phyloP scores from a whole-genome alignment of 1,140 invertebrate genomes.

The Diabrotica virgifera region DNA sequence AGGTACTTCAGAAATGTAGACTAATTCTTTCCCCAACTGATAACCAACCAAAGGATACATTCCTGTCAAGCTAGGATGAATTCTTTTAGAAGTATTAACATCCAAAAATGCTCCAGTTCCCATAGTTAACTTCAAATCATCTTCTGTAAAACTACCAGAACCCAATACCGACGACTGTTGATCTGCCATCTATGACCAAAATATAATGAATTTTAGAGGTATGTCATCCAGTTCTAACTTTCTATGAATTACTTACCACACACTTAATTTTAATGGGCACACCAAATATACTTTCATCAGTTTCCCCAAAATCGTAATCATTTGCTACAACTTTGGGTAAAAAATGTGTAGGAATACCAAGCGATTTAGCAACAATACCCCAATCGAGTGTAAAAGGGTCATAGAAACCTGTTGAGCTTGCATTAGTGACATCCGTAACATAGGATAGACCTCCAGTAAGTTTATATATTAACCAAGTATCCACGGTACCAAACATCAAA shows the following conservation, averaged over 20 bases:
- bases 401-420: conserved; percentile 87
- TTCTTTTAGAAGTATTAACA: conserved; percentile 75
- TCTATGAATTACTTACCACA: conserved; percentile 55
- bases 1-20: conserved; percentile 80
- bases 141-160: conserved; percentile 76
- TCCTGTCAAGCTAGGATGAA: conserved; percentile 74
- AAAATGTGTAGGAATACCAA: conserved; percentile 69
- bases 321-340: conserved; percentile 81
- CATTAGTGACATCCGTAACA: conserved; percentile 84
- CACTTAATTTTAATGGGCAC: conserved; percentile 71
- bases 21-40: conserved; percentile 68
- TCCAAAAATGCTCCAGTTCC: conserved; percentile 94
- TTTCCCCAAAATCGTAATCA: conserved; percentile 68
- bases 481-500: conserved; percentile 85
- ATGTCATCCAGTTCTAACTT: neutral
- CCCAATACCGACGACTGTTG: conserved; percentile 90
- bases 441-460: conserved; percentile 60
- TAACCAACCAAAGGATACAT: conserved; percentile 91
- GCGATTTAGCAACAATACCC: conserved; percentile 70
- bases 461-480: conserved; percentile 90
- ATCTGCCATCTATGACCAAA: conserved; percentile 59
- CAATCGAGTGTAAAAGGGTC: conserved; percentile 87
- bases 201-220: neutral
- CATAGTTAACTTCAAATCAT: conserved; percentile 88
- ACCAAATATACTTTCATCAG: conserved; percentile 68